Conservation (phyloP, 2,113 vertebrate genomes). For the Nerophis ophidion region DNA sequence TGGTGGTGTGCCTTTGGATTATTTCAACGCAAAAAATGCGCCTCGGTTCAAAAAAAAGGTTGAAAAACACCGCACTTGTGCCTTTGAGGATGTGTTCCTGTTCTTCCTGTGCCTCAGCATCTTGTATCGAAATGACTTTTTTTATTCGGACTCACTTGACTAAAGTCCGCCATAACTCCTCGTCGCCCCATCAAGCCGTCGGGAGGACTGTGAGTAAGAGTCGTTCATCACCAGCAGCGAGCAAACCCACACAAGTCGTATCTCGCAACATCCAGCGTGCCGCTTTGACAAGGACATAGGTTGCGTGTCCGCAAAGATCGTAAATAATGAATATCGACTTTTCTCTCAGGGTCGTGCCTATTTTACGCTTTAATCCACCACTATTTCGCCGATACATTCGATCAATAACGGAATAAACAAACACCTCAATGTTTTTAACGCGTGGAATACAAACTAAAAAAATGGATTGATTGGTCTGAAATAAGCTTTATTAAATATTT, state of each 20-base stretch:
- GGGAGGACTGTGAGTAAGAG: slow-evolving; percentile 26
- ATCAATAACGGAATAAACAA: not conserved
- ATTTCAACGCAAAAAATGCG: too few relatives aligned
- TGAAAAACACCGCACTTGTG: not conserved
- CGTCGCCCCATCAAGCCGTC: slow-evolving; percentile 27
- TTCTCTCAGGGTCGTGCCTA: not conserved
- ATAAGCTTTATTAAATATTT: too few relatives aligned
- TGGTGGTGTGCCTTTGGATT: too few relatives aligned
- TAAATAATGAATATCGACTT: slow-evolving; percentile 4
- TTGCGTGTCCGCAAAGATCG: slow-evolving; percentile 5
- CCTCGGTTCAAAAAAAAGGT: too few relatives aligned
- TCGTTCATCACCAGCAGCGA: slow-evolving; percentile 21
- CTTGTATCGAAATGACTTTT: slow-evolving; percentile 43
- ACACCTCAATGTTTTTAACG: not conserved
- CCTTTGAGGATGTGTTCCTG: slow-evolving; percentile 6
- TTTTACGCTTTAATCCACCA: not conserved
- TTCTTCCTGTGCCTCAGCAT: not conserved
- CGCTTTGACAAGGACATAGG: not conserved
- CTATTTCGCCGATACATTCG: not conserved
- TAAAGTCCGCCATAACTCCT: slow-evolving; percentile 21
- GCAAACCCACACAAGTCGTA: not conserved
- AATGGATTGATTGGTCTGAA: not conserved
- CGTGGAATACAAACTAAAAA: not conserved
- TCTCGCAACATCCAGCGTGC: slow-evolving; percentile 2
- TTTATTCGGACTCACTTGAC: slow-evolving; percentile 44